Evolutionary conservation across 2,797 vertebrate species (phyloP).

Genomic region (Florisuga fusca): DNA sequence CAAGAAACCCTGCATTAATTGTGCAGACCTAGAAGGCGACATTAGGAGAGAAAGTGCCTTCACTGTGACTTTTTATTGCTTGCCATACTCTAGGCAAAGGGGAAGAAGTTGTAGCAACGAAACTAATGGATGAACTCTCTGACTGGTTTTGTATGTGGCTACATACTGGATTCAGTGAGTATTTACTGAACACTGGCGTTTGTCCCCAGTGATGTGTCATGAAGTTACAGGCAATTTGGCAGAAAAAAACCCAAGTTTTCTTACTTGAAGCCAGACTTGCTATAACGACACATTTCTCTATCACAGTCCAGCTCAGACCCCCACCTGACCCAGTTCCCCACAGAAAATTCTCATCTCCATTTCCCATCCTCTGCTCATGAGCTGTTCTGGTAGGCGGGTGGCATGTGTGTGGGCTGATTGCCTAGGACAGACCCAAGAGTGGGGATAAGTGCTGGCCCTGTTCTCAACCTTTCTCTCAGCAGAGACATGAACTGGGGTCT

Average conservation of each 20-base stretch:
- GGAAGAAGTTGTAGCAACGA: neutral
- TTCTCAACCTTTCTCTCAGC: neutral
- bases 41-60: conserved; percentile 18
- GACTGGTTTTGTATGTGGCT: neutral
- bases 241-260: neutral
- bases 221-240: conserved; percentile 29
- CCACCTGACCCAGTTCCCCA: neutral
- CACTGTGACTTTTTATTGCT: neutral
- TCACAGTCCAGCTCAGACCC: neutral
- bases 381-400: accelerated
- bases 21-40: conserved; percentile 21
- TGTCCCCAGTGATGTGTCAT: conserved; percentile 28
- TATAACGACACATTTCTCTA: neutral
- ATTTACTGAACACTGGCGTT: conserved; percentile 31
- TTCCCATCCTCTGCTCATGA: neutral
- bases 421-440: neutral
- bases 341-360: neutral
- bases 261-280: neutral
- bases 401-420: accelerated
- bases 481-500: neutral
- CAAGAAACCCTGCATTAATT: conserved; percentile 3
- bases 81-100: neutral
- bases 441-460: neutral
- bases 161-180: neutral
- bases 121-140: neutral